phyloP scores from a whole-genome alignment of 2,797 vertebrate genomes.

The Myoxocephalus aenaeus region DNA sequence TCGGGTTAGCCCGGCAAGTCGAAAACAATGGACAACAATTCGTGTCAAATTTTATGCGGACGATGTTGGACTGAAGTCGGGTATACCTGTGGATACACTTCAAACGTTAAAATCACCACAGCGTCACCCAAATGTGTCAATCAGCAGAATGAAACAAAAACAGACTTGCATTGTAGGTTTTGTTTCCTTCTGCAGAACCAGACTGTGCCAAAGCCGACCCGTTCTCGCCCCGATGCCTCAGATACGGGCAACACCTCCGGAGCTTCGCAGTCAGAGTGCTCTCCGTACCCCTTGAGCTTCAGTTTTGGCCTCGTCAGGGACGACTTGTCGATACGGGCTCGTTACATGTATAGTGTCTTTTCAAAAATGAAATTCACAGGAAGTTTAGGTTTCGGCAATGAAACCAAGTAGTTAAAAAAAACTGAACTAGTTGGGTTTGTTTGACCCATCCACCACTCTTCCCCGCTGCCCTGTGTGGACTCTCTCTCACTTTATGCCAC shows the following conservation, averaged over 20 bases:
- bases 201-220: no score
- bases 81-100: neutral
- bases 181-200: neutral
- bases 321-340: neutral
- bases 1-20: no score
- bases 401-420: neutral
- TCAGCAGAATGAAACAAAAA: neutral
- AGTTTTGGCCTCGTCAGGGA: neutral
- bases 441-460: no score
- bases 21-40: neutral
- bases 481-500: no score
- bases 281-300: neutral
- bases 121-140: neutral
- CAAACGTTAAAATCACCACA: neutral
- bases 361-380: neutral
- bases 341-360: neutral
- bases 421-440: no score
- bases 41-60: neutral
- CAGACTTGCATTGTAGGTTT: no score
- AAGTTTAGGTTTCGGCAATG: neutral
- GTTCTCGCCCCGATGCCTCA: neutral
- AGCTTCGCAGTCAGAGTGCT: neutral
- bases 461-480: no score
- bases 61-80: neutral
- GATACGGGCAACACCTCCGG: no score